These are phyloP conservation scores for Anthopleura sola DNA, from an alignment of 64 coral and sea anemone genomes.

Conservation along the genomic window DNA sequence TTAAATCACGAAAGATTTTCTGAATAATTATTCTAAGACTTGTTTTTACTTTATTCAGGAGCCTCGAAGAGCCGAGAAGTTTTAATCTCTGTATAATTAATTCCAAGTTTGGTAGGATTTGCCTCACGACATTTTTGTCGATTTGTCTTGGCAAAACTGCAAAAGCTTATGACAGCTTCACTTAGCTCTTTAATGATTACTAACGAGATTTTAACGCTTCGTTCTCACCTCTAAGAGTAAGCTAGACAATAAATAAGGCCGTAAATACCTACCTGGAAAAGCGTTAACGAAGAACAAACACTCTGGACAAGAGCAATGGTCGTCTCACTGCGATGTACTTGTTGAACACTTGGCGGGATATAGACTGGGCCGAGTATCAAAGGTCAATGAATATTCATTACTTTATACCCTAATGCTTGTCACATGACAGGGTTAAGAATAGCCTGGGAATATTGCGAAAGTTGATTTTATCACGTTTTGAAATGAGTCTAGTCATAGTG, in stretches of 20 bases:
- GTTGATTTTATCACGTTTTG: no score
- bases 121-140: neutral
- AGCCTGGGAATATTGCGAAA: neutral
- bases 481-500: no score
- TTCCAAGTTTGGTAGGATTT: neutral
- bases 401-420: neutral
- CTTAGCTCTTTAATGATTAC: neutral
- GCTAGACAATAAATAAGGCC: no score
- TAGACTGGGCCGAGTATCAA: neutral
- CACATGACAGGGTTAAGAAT: constrained; percentile 1
- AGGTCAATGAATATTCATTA: neutral
- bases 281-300: no score
- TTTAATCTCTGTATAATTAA: neutral
- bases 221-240: neutral
- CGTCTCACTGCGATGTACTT: no score
- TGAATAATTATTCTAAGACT: no score
- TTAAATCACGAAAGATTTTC: no score
- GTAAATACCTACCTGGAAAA: no score
- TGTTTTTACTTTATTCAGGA: no score
- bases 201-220: neutral
- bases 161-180: neutral
- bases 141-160: neutral
- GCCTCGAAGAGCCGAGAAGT: no score
- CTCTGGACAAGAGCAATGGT: neutral
- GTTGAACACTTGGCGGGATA: no score